phyloP scores from a whole-genome alignment of 92 coral and sea anemone species.

The Diadumene lineata region DNA sequence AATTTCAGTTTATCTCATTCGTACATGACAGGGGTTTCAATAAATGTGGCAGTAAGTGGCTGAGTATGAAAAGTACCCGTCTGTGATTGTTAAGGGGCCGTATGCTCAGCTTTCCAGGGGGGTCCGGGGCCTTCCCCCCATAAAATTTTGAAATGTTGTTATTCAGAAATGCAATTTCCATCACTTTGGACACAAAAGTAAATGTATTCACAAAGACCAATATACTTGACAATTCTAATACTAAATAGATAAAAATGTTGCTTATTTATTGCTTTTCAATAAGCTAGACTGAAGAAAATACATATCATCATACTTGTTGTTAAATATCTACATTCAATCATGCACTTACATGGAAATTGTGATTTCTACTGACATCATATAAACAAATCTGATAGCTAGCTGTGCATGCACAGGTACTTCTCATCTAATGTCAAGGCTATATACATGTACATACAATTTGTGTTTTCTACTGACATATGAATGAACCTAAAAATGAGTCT shows the following conservation, averaged over 20 bases:
- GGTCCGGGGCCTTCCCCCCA: conserved; percentile 13
- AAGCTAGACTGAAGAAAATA: not conserved
- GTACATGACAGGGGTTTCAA: conserved; percentile 23
- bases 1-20: too few species aligned
- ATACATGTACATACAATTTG: not conserved
- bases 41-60: conserved; percentile 10
- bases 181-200: conserved; percentile 10
- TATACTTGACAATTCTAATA: not conserved
- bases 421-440: too few species aligned
- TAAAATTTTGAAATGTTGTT: conserved; percentile 2
- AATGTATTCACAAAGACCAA: conserved; percentile 13
- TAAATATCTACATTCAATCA: too few species aligned
- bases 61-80: too few species aligned
- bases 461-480: not conserved
- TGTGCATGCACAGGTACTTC: too few species aligned
- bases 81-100: not conserved
- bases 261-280: not conserved
- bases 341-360: not conserved
- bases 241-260: not conserved
- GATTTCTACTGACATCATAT: too few species aligned
- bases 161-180: conserved; percentile 6
- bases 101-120: conserved; percentile 6
- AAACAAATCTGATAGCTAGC: too few species aligned
- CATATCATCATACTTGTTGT: too few species aligned
- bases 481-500: not conserved